A percentile compares a stretch with the other conserved stretches of the same genome.
Conservation (phyloP, 2,888 invertebrate genomes). For the Adelognathus sp. region DNA sequence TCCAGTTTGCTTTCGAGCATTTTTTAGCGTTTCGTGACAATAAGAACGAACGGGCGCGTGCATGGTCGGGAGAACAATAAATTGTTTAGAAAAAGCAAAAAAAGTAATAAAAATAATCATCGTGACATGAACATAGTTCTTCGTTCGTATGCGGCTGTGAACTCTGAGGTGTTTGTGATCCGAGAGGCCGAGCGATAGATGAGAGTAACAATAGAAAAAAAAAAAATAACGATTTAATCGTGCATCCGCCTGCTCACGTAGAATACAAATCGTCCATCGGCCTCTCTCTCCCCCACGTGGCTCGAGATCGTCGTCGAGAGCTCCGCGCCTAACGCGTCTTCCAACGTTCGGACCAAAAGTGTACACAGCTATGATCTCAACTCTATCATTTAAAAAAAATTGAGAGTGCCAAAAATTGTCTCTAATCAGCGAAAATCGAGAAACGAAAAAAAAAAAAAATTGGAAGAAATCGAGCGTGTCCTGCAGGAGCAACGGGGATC, state of each 20-base stretch:
- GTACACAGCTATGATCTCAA: neutral
- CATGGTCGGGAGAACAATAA: too few species aligned
- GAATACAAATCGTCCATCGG: neutral
- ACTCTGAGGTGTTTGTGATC: slow-evolving; percentile 18
- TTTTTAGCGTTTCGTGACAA: neutral
- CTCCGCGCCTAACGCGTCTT: neutral
- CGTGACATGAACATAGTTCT: slow-evolving; percentile 1
- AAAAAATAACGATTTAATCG: neutral
- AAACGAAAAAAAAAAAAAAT: neutral
- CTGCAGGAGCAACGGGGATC: neutral
- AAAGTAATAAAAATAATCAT: neutral
- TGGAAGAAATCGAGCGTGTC: neutral
- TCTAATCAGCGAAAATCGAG: neutral
- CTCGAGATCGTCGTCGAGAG: slow-evolving; percentile 6
- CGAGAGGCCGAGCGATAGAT: neutral
- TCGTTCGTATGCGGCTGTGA: slow-evolving; percentile 14
- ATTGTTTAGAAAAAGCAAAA: neutral
- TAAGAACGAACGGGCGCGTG: neutral
- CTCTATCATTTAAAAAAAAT: neutral
- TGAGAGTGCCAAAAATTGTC: neutral
- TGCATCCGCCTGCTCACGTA: neutral
- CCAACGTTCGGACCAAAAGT: neutral
- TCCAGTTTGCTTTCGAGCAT: neutral
- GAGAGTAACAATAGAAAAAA: neutral
- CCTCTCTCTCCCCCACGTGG: slow-evolving; percentile 40